Base-by-base conservation (phyloP, 2,888 invertebrate species). In the Caenorhabditis sulstoni region DNA sequence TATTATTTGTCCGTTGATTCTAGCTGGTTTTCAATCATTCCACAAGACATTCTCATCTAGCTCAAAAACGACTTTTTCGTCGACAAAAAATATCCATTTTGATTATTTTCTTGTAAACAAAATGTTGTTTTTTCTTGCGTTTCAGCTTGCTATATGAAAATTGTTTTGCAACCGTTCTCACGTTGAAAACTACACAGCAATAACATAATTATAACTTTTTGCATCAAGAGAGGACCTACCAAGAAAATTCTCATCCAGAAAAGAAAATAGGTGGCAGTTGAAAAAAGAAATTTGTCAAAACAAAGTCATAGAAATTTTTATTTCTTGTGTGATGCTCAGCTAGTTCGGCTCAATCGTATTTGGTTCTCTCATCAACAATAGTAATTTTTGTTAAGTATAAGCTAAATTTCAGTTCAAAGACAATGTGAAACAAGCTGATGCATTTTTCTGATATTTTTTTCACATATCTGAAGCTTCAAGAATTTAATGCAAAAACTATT, bases 281-380 rank as follows among this genome's bases (percentile, higher is more conserved):
- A 49, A 71, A 62, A 41, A 49, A 11, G 55, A 57, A 64, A 64
- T 73, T 49, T 37, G 64, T 55, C 73, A 73, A 73, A 73, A 73
- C 73, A 73, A 73, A 73, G 73, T 64, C 73, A 73, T 73, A 73
- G 64, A 73, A 73, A 73, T 73, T 73, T 70, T 73, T 64, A 64
- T 64, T 73, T 64, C 73, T 73, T 62, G 64, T 71, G 71, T 71
- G 71, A 71, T 71, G 71, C 62, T 37, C 49, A 22, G 22, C 57
- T 58, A 58, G 64, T 64, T 58, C 50, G 64, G 58, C 53, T 64
- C 58, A 64, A 73, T 64, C 73, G 57, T 58, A 58, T 64, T 73
- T 70, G 61, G 70, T 70, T 44, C 64, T 50, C 45, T 52, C 47
- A 68, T 52, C 41, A 58, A 50, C 22, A 50, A 29, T 37, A n/a